A percentile compares a stretch with the other conserved stretches of the same genome.
phyloP scores from a whole-genome alignment of 2,113 vertebrate genomes.

The Strix aluco region DNA sequence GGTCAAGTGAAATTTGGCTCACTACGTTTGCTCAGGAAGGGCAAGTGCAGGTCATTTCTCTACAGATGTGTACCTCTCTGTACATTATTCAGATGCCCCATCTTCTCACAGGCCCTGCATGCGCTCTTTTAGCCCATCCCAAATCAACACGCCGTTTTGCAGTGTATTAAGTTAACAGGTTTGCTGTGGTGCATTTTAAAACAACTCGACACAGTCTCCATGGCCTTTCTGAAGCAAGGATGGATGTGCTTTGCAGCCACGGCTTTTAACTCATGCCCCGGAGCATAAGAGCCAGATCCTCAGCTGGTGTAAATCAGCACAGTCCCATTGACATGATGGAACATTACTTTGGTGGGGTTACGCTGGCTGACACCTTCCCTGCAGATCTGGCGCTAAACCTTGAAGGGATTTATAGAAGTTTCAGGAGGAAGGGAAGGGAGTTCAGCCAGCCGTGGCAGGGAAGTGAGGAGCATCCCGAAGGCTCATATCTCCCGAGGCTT shows the following conservation, averaged over 20 bases:
- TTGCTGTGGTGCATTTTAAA: constrained; percentile 21
- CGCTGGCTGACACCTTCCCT: neutral
- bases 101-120: constrained; percentile 16
- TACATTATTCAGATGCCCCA: neutral
- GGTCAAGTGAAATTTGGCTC: neutral
- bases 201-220: neutral
- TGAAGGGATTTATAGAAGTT: constrained; percentile 18
- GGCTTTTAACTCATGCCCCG: neutral
- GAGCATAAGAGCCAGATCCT: neutral
- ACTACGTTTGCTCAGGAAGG: neutral
- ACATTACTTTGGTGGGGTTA: neutral
- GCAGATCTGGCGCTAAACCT: neutral
- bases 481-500: neutral
- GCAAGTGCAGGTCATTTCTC: constrained; percentile 14
- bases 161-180: neutral
- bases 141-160: neutral
- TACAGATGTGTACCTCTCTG: neutral
- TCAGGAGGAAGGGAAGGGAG: neutral
- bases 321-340: neutral
- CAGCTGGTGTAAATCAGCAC: neutral
- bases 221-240: neutral
- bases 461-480: neutral
- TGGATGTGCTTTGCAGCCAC: neutral
- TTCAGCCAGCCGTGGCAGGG: neutral
- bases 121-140: constrained; percentile 1